Conservation (phyloP, 1,140 invertebrate genomes). For the Tetramorium simillimum region DNA sequence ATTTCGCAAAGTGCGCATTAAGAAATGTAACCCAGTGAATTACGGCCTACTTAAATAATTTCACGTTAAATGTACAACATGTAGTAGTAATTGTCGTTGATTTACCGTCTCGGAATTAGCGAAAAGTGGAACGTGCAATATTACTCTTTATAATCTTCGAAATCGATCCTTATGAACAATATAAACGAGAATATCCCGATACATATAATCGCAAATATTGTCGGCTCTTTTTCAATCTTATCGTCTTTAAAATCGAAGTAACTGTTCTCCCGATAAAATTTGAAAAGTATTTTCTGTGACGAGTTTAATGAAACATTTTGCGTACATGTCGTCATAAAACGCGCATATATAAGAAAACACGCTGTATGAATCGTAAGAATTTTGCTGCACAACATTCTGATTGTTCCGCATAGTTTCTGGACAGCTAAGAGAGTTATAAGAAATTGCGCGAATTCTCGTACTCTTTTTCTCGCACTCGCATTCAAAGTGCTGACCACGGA, state of each 20-base stretch:
- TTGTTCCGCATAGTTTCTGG: background rate
- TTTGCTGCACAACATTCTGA: constrained; percentile 4
- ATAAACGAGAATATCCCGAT: background rate
- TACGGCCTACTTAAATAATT: background rate
- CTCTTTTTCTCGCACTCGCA: constrained; percentile 11
- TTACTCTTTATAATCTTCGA: background rate
- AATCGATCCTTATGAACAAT: background rate
- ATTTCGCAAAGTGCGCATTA: background rate
- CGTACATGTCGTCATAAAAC: background rate
- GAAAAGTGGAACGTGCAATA: background rate
- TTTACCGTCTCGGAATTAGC: background rate
- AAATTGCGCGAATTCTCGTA: constrained; percentile 15
- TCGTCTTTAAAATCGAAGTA: background rate
- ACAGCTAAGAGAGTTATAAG: constrained; percentile 20
- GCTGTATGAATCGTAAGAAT: background rate
- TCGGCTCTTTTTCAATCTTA: background rate
- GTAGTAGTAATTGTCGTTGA: background rate
- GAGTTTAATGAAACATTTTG: background rate
- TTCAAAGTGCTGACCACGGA: constrained; percentile 28
- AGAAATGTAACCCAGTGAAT: background rate
- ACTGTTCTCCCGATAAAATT: background rate
- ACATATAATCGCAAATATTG: background rate
- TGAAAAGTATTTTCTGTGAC: background rate
- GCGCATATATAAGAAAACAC: background rate
- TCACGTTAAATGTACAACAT: background rate